phyloP scores from a whole-genome alignment of 2,888 invertebrate species.

The Neuroscelio doddi region DNA sequence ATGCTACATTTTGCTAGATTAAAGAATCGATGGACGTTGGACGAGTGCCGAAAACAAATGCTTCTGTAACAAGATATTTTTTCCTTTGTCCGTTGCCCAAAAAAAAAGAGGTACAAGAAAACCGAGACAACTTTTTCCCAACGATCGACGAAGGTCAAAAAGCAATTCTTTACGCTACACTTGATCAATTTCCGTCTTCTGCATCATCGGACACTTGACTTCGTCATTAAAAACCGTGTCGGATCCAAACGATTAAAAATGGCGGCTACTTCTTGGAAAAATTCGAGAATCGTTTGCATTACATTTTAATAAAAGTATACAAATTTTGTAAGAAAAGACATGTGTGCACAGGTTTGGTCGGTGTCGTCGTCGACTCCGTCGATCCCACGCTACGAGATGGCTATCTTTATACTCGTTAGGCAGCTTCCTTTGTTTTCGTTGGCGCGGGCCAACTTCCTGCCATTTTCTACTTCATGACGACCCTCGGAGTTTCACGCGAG shows the following conservation, averaged over 20 bases:
- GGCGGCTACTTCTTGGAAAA: background rate
- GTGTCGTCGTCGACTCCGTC: constrained; percentile 30
- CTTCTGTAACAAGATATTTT: no score
- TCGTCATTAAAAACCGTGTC: no score
- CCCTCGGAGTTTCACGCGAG: constrained; percentile 36
- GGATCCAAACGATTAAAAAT: background rate
- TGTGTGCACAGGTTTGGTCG: background rate
- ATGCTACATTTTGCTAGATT: background rate
- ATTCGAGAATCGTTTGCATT: background rate
- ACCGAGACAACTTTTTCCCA: background rate
- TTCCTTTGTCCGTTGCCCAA: no score
- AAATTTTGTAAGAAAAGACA: background rate
- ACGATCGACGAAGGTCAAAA: constrained; percentile 24
- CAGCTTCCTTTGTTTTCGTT: constrained; percentile 69
- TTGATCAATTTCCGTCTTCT: constrained; percentile 44
- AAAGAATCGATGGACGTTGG: background rate
- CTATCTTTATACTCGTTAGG: constrained; percentile 66
- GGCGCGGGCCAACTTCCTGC: constrained; percentile 65
- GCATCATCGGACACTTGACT: no score
- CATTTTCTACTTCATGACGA: constrained; percentile 62
- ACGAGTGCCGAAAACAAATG: no score
- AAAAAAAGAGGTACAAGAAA: background rate
- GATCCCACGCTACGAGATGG: constrained; percentile 67
- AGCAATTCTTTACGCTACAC: constrained; percentile 36
- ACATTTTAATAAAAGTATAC: no score